phyloP scores from a whole-genome alignment of 2,888 invertebrate species.

The Margaritifera margaritifera region DNA sequence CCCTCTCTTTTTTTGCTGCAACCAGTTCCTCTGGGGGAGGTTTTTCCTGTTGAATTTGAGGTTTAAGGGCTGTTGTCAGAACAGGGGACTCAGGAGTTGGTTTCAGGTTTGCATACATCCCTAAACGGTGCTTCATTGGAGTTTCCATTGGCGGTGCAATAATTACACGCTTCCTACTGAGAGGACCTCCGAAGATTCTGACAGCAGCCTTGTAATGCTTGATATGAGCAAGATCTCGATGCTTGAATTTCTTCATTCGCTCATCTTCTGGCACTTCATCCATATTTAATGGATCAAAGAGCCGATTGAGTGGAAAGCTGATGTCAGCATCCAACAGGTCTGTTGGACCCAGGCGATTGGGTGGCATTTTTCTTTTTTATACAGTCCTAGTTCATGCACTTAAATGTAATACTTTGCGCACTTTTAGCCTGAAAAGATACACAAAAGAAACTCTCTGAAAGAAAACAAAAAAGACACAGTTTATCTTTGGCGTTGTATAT shows the following conservation, averaged over 20 bases:
- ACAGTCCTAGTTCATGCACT: too few relatives aligned
- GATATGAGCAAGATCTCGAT: slow-evolving; percentile 60
- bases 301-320: slow-evolving; percentile 61
- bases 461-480: too few relatives aligned
- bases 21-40: slow-evolving; percentile 40
- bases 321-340: slow-evolving; percentile 53
- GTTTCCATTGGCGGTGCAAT: slow-evolving; percentile 66
- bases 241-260: slow-evolving; percentile 60
- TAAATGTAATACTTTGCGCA: too few relatives aligned
- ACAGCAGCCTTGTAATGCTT: slow-evolving; percentile 68
- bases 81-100: slow-evolving; percentile 37
- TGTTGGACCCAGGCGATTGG: slow-evolving; percentile 26
- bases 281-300: slow-evolving; percentile 67
- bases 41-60: slow-evolving; percentile 37
- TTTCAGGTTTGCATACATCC: slow-evolving; percentile 43
- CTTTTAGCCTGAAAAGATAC: too few relatives aligned
- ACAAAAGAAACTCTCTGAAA: too few relatives aligned
- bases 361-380: slow-evolving; percentile 31
- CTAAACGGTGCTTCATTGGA: slow-evolving; percentile 58
- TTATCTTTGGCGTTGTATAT: too few relatives aligned
- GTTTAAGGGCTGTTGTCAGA: slow-evolving; percentile 45
- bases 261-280: slow-evolving; percentile 66
- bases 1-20: slow-evolving; percentile 37
- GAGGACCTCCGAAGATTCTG: slow-evolving; percentile 67
- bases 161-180: slow-evolving; percentile 61